A percentile compares a stretch with the other conserved stretches of the same genome.
Conservation (phyloP, 1,140 invertebrate genomes). For the Penaeus japonicus region DNA sequence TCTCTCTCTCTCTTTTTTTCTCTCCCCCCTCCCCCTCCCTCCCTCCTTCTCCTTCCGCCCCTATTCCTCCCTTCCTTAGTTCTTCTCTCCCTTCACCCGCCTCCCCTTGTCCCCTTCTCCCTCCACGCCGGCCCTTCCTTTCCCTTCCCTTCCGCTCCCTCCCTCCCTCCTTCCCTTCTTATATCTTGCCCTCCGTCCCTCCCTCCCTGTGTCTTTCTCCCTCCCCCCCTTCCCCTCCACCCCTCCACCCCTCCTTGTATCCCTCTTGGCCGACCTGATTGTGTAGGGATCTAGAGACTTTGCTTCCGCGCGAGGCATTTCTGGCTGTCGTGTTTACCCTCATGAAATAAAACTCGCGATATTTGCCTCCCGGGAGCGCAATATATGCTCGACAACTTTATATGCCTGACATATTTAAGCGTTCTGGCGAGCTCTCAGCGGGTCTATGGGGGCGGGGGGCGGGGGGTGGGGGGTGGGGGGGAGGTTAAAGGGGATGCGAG, state of each 20-base stretch:
- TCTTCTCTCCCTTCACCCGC: background rate
- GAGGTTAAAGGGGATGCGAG: too few relatives aligned
- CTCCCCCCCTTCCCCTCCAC: background rate
- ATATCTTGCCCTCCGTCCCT: background rate
- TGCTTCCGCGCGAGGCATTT: too few relatives aligned
- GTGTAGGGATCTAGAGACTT: too few relatives aligned
- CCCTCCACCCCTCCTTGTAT: background rate
- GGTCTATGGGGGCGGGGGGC: too few relatives aligned
- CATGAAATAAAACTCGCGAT: too few relatives aligned
- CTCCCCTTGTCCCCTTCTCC: background rate
- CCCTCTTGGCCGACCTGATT: background rate
- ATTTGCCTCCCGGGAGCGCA: too few relatives aligned
- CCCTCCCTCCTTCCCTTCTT: background rate
- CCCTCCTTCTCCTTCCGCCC: background rate
- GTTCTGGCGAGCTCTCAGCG: too few relatives aligned
- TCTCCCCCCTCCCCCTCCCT: background rate
- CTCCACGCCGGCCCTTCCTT: background rate
- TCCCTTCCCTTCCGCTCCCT: background rate
- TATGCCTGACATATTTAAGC: too few relatives aligned
- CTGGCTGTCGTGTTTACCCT: too few relatives aligned
- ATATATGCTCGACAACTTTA: too few relatives aligned
- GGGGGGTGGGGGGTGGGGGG: too few relatives aligned
- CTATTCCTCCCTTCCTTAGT: too few relatives aligned
- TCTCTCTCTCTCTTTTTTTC: background rate
- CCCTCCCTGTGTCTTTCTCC: constrained; percentile 3